These are phyloP conservation scores for Podiceps cristatus DNA, from an alignment of 2,113 vertebrate genomes.

Conservation along the genomic window DNA sequence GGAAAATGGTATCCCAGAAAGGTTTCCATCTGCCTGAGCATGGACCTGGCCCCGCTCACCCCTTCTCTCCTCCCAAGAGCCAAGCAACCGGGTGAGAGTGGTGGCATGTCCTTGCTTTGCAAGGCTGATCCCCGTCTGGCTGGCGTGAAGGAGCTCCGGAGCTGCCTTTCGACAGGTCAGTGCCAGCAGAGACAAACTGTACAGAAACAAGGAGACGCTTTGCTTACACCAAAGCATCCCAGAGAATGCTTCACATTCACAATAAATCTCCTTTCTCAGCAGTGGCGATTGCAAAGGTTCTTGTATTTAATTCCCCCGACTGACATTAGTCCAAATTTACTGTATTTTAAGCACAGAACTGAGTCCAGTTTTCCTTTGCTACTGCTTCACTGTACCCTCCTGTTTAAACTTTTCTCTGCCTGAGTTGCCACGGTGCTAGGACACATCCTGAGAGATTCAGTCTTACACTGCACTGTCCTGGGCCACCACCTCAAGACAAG, in stretches of 20 bases:
- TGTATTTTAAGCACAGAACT: neutral
- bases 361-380: neutral
- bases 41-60: rapidly evolving
- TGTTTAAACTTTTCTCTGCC: neutral
- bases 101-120: neutral
- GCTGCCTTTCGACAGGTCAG: neutral
- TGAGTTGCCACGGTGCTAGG: neutral
- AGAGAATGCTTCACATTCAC: neutral
- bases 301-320: neutral
- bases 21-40: neutral
- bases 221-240: neutral
- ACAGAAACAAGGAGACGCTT: neutral
- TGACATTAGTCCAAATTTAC: neutral
- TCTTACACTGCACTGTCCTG: neutral
- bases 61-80: neutral
- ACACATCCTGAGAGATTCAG: neutral
- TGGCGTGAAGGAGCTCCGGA: neutral
- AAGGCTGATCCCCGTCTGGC: rapidly evolving
- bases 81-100: rapidly evolving
- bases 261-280: neutral
- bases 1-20: neutral
- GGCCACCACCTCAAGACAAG: neutral
- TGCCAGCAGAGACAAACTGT: neutral
- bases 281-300: neutral
- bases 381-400: neutral